Evolutionary conservation across 1,140 invertebrate genomes (phyloP), one percentile per base, ranked within the genome.

Genomic region (Proales similis): DNA sequence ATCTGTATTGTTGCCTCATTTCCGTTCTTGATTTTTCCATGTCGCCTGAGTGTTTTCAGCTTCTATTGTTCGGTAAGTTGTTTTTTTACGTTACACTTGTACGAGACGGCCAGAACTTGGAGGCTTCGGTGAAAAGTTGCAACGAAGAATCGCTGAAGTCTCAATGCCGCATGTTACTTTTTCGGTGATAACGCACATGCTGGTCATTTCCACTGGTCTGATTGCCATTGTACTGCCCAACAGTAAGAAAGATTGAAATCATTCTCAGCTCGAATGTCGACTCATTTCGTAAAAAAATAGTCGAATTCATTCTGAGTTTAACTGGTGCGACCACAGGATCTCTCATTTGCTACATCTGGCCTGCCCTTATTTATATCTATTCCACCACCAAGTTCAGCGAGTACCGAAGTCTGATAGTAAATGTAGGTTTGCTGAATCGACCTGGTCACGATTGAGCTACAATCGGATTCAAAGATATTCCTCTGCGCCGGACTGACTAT

Each of bases 11-110:
- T 89, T 17, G 86, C 94, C 69, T 93, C 89, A 72, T 94, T 96
- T 78, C 93, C 92, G 9, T 79, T 97, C 49, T 88, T 94, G 53
- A 88, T 97, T 71, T 96, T 94, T 77, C 92, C 93, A 7, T 95
- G 91, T 72, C 77, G 93, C 64, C 87, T 87, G 4, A 92, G 89
- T 74, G 77, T 97, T 3, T 87, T 92, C 77, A 96, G 90, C 0
- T 80, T 96, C 46, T 71, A 95, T 0, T 93, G 86, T 73, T 82
- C 83, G 71, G 83, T 36, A 36, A 14, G 14, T 9, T 36, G 22
- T 17, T 30, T 30, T 1, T 30, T 49, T 49, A 11, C n/a, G 4
- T 12, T 7, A 26, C 22, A 6, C 22, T 27, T 17, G 12, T 12
- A 49, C 64, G 32, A 53, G 48, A 6, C 60, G 46, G 57, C 64